Evolutionary conservation across 2,888 invertebrate species (phyloP).

Genomic region (Biston stratarius): DNA sequence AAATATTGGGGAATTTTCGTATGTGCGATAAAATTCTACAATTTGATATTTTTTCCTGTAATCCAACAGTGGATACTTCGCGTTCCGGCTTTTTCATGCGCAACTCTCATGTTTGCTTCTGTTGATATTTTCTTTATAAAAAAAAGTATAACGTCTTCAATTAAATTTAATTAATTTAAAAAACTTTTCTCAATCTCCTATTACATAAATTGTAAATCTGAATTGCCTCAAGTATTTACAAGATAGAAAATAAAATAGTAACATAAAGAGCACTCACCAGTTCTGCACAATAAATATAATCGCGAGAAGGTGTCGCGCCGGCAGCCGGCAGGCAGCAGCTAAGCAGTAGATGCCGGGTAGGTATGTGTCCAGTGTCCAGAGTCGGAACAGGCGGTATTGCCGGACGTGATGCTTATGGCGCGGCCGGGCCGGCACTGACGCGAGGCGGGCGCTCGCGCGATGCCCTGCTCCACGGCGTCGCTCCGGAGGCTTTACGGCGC

Average conservation of each 20-base stretch:
- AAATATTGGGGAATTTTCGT: background rate
- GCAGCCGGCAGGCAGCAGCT: constrained; percentile 49
- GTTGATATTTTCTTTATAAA: constrained; percentile 8
- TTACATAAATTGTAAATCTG: background rate
- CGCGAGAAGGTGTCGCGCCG: constrained; percentile 67
- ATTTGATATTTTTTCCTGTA: constrained; percentile 47
- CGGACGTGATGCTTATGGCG: constrained; percentile 82
- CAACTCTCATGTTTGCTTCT: constrained; percentile 49
- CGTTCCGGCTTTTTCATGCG: constrained; percentile 72
- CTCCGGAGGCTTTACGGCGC: constrained; percentile 82
- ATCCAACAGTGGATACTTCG: constrained; percentile 68
- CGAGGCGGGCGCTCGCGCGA: constrained; percentile 63
- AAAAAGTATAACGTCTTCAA: background rate
- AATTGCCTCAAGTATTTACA: background rate
- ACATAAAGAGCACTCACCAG: constrained; percentile 66
- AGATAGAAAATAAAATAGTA: background rate
- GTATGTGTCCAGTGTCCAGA: constrained; percentile 61
- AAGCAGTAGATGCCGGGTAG: constrained; percentile 57
- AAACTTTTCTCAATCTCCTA: background rate
- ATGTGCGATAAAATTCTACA: constrained; percentile 12
- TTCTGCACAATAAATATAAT: constrained; percentile 65
- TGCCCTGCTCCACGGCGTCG: constrained; percentile 51
- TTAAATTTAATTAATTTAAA: background rate
- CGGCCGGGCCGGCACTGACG: constrained; percentile 87
- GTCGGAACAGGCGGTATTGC: constrained; percentile 51